Evolutionary conservation across 2,888 invertebrate genomes (phyloP), one percentile per base, ranked within the genome.

Genomic region (Drosophila recens): DNA sequence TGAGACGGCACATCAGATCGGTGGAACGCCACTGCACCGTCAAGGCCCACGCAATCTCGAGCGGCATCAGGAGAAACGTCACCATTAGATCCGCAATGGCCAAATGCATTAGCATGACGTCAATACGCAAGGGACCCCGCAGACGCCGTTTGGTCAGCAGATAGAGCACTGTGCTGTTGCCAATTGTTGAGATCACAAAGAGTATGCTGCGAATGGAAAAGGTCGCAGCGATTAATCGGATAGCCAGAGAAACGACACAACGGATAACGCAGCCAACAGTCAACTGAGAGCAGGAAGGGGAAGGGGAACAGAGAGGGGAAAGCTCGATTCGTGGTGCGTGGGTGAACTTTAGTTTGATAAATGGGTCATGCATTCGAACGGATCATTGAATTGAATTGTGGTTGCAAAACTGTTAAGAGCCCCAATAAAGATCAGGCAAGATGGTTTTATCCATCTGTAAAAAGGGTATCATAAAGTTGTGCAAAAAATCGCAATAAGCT

Each of bases 41-140:
- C 69, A 94, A 94, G 0, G 97, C 96, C 97, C 98, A 98, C 80
- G 95, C 96, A 63, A 97, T 97, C 94, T 98, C 97, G 90, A 97
- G 92, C 27, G 98, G 97, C 97, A 98, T 97, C 95, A 97, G 95
- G 61, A 97, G 94, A 91, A 97, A 96, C 57, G 97, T 97, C 92
- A 97, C 97, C 94, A 97, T 93, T 82, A 98, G 94, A 93, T 97
- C 97, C 43, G 97, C 97, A 59, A 97, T 96, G 58, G 97, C 97
- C 79, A 98, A 93, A 93, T 97, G 97, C 94, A 97, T 96, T 68
- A 98, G 93, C 94, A 97, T 95, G 34, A 95, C 94, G 91, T 97
- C 97, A 71, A 97, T 95, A 86, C 97, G 94, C 56, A 96, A 96
- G 38, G 96, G 95, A 75, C 94, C 93, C 48, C 95, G 94, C 57